Evolutionary conservation across 2,113 vertebrate genomes (phyloP).

Genomic region (Merops nubicus): DNA sequence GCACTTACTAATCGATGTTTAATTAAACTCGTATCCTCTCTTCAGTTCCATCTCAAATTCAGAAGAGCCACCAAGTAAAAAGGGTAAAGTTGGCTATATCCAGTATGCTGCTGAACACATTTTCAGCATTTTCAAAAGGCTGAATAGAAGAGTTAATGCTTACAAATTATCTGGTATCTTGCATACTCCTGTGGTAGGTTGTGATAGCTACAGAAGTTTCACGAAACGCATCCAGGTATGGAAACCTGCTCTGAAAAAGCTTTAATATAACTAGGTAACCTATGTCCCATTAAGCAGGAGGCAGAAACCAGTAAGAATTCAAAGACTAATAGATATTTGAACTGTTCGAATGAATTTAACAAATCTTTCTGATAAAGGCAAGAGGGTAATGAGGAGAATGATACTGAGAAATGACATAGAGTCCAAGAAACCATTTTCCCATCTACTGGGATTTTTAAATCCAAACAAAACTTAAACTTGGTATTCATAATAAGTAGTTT

Average conservation of each 20-base stretch:
- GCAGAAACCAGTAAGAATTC: not conserved
- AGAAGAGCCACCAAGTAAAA: not conserved
- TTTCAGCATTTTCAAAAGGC: not conserved
- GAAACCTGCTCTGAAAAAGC: not conserved
- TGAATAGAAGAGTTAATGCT: not conserved
- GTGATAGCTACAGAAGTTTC: not conserved
- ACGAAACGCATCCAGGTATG: not conserved
- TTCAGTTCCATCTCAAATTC: not conserved
- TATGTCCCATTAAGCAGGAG: not conserved
- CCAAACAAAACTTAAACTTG: not conserved
- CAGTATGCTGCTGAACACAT: not conserved
- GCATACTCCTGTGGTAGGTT: not conserved
- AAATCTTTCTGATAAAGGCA: not conserved
- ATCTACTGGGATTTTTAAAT: not conserved
- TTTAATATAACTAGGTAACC: not conserved
- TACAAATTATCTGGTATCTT: not conserved
- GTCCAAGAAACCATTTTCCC: not conserved
- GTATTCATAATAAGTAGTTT: not conserved
- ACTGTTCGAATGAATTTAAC: not conserved
- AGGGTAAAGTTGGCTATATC: not conserved
- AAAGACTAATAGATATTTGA: not conserved
- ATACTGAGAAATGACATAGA: not conserved
- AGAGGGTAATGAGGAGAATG: not conserved
- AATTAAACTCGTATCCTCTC: not conserved
- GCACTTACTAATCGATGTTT: not conserved